These are phyloP conservation scores for Trissolcus japonicus DNA, from an alignment of 2,888 invertebrate species.

Conservation along the genomic window DNA sequence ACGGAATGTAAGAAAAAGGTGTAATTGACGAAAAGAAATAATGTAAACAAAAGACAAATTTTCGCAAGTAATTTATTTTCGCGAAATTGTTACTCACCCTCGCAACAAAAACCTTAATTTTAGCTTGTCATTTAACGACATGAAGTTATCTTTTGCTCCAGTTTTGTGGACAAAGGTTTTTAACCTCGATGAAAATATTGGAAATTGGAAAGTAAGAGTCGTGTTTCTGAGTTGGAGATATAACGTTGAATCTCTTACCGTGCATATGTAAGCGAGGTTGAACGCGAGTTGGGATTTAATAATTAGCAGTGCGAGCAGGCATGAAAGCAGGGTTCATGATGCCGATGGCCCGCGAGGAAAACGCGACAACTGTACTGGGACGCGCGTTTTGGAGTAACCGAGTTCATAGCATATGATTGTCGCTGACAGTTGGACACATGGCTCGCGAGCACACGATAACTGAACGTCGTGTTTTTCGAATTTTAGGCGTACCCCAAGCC, in stretches of 20 bases:
- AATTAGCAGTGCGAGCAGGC: slow-evolving; percentile 12
- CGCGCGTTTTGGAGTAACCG: not conserved
- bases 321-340: slow-evolving; percentile 25
- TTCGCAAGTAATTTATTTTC: not conserved
- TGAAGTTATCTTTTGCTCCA: slow-evolving; percentile 44
- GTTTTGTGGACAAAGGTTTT: slow-evolving; percentile 11
- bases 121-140: slow-evolving; percentile 2
- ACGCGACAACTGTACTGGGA: not conserved
- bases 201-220: not conserved
- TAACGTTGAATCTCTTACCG: slow-evolving; percentile 6
- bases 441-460: slow-evolving; percentile 24
- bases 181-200: slow-evolving; percentile 1
- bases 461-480: slow-evolving; percentile 18
- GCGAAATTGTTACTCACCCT: not conserved
- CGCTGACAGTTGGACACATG: not conserved
- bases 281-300: slow-evolving; percentile 7
- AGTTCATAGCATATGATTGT: slow-evolving; percentile 20
- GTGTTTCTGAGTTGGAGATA: not conserved
- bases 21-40: not conserved
- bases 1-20: too few relatives aligned
- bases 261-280: slow-evolving; percentile 6
- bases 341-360: slow-evolving; percentile 9
- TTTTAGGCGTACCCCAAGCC: slow-evolving; percentile 69
- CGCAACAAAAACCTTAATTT: slow-evolving; percentile 15
- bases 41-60: not conserved